A percentile compares a stretch with the other conserved stretches of the same genome.
These are phyloP conservation scores for Temnothorax curvispinosus DNA, from an alignment of 1,140 invertebrate genomes.

Conservation along the genomic window DNA sequence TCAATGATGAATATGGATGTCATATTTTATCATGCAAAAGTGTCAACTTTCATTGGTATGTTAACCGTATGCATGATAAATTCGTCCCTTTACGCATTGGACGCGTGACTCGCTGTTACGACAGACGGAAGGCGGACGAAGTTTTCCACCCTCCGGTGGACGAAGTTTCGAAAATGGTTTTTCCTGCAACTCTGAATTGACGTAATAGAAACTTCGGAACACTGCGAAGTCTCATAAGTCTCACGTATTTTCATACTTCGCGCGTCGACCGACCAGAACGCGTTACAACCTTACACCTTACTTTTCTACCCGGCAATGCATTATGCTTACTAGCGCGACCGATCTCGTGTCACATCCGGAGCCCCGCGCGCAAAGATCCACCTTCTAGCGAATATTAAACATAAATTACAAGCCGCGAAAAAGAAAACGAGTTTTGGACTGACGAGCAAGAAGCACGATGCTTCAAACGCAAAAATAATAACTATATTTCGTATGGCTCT, in stretches of 20 bases:
- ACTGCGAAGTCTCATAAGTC: slow-evolving; percentile 35
- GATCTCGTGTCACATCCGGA: background rate
- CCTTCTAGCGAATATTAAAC: slow-evolving; percentile 6
- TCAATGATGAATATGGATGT: slow-evolving; percentile 11
- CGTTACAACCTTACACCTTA: slow-evolving; percentile 10
- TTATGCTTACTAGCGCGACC: slow-evolving; percentile 33
- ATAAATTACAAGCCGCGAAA: background rate
- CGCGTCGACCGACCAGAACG: background rate
- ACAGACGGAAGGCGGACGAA: background rate
- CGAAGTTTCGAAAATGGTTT: slow-evolving; percentile 51
- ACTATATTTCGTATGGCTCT: background rate
- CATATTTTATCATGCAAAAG: slow-evolving; percentile 8
- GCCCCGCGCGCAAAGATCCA: background rate
- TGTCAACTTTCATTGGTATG: slow-evolving; percentile 26
- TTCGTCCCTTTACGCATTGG: slow-evolving; percentile 36
- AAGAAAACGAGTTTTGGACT: background rate
- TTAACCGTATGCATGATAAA: slow-evolving; percentile 31
- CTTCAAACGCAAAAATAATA: background rate
- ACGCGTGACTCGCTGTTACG: slow-evolving; percentile 31
- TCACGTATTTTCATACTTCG: slow-evolving; percentile 44
- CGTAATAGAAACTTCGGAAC: slow-evolving; percentile 56
- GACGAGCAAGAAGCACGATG: background rate
- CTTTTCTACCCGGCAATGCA: slow-evolving; percentile 6
- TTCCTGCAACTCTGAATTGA: slow-evolving; percentile 46
- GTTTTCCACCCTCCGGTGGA: background rate